These are phyloP conservation scores for Crocuta crocuta DNA, from an alignment of 2,113 vertebrate species.

Conservation along the genomic window DNA sequence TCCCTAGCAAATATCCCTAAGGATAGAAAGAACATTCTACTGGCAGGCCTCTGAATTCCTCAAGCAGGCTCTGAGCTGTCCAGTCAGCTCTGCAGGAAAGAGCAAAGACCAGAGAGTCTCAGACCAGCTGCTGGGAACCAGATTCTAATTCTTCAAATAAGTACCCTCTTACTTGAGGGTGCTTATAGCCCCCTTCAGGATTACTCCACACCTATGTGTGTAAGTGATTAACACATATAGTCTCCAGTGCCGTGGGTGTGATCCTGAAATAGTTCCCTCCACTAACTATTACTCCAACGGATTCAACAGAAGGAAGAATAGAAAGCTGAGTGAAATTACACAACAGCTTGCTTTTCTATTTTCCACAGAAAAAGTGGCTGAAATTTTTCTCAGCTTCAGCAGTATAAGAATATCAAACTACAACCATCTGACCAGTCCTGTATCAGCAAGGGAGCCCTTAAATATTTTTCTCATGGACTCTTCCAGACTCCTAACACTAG, in stretches of 20 bases:
- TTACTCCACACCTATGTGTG: not conserved
- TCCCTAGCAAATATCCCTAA: not conserved
- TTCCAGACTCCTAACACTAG: not conserved
- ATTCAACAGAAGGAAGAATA: conserved; percentile 23
- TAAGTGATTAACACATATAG: not conserved
- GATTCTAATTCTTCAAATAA: not conserved
- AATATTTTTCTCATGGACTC: not conserved
- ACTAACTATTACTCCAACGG: conserved; percentile 35
- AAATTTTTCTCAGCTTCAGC: conserved; percentile 13
- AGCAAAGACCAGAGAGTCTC: not conserved
- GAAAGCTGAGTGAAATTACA: conserved; percentile 44
- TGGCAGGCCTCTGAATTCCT: not conserved
- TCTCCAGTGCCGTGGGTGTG: conserved; percentile 24
- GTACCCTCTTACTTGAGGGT: not conserved
- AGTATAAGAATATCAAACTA: not conserved
- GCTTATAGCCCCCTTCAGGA: not conserved
- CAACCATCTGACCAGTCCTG: not conserved
- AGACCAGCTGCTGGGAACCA: not conserved
- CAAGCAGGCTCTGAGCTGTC: not conserved
- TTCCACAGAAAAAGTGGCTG: not conserved
- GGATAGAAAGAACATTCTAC: conserved; percentile 7
- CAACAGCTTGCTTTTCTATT: conserved; percentile 1
- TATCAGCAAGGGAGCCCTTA: not conserved
- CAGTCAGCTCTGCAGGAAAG: not conserved
- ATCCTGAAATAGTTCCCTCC: conserved; percentile 44